phyloP scores from a whole-genome alignment of 2,113 vertebrate genomes.

The Zosterops lateralis region DNA sequence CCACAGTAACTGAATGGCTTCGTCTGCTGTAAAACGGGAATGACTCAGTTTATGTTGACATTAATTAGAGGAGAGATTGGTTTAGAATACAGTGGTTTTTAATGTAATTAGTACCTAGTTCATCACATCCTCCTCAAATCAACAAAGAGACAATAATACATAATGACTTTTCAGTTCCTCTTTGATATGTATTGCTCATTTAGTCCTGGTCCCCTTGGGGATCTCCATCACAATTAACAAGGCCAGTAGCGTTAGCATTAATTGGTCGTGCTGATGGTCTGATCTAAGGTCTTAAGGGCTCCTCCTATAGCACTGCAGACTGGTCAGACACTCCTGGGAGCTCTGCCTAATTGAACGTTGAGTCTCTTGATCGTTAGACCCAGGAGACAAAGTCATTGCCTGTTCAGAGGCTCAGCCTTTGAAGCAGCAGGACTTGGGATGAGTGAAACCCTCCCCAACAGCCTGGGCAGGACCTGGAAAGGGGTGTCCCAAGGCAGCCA shows the following conservation, averaged over 20 bases:
- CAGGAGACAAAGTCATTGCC: neutral
- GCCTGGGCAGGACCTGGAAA: neutral
- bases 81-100: slow-evolving; percentile 27
- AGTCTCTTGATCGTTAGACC: neutral
- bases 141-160: slow-evolving; percentile 33
- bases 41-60: neutral
- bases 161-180: slow-evolving; percentile 32
- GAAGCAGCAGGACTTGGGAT: neutral
- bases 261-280: slow-evolving; percentile 25
- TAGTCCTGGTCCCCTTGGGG: slow-evolving; percentile 12
- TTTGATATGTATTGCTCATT: slow-evolving; percentile 47
- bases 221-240: slow-evolving; percentile 30
- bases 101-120: slow-evolving; percentile 55
- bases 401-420: neutral
- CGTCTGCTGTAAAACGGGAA: neutral
- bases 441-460: rapidly evolving
- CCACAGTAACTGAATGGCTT: neutral
- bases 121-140: slow-evolving; percentile 28
- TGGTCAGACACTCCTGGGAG: slow-evolving; percentile 21
- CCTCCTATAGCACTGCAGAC: neutral
- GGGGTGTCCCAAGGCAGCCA: rapidly evolving
- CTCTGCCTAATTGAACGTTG: slow-evolving; percentile 25
- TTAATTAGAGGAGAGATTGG: slow-evolving; percentile 25
- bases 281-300: slow-evolving; percentile 42
- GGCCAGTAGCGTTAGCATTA: neutral